Evolutionary conservation across 2,797 vertebrate species (phyloP).

Genomic region (Molothrus ater): DNA sequence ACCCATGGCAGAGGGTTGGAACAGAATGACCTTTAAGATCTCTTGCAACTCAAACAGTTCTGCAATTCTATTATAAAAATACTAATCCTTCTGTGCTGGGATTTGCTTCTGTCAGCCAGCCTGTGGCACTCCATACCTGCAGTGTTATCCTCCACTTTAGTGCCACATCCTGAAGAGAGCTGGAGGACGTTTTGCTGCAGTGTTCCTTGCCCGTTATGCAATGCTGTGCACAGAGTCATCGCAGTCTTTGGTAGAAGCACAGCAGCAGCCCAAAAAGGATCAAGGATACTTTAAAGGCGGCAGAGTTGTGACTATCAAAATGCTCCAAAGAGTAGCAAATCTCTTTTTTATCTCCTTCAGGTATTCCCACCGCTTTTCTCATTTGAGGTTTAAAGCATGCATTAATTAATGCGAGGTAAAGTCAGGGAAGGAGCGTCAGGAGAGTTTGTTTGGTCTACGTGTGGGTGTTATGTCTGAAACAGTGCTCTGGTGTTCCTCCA

Average conservation of each 20-base stretch:
- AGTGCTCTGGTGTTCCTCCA: neutral
- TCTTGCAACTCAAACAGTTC: neutral
- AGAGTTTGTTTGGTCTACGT: neutral
- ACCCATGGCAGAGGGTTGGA: neutral
- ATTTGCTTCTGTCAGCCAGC: neutral
- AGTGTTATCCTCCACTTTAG: neutral
- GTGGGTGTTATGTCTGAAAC: neutral
- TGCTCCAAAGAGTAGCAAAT: neutral
- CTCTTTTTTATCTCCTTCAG: neutral
- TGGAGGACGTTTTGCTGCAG: neutral
- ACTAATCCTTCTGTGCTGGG: neutral
- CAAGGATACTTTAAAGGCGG: neutral
- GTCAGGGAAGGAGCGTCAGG: neutral
- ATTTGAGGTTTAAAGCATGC: neutral
- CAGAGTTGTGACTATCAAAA: neutral
- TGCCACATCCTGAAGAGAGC: neutral
- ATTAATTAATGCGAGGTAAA: neutral
- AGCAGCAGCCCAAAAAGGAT: neutral
- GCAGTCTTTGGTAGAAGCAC: neutral
- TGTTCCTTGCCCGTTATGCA: fast-evolving
- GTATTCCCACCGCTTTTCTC: neutral
- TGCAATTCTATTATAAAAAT: neutral
- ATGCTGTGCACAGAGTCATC: fast-evolving
- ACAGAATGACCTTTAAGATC: neutral
- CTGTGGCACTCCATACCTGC: neutral